Evolutionary conservation across 1,140 invertebrate genomes (phyloP), one percentile per base, ranked within the genome.

Genomic region (Drosophila cardini): DNA sequence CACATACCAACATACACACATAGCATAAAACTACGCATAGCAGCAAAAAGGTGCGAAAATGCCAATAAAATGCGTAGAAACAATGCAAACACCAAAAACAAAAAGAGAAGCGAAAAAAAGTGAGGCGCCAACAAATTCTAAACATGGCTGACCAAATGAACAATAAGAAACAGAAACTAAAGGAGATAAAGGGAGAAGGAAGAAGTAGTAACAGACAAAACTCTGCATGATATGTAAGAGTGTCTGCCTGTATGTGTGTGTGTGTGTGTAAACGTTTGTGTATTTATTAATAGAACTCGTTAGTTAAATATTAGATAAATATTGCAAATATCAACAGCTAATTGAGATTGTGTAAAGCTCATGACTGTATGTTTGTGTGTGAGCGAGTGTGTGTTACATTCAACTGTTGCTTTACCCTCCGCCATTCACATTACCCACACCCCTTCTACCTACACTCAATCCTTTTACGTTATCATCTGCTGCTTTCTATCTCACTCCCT

Each of bases 41-140:
- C 36, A 46, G 21, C 21, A 26, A 26, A 62, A 61, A 67, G 57
- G 69, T 72, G 73, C 48, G 62, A 74, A 73, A 58, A 72, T 71
- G 30, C 45, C 53, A 71, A 75, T 63, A 75, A 53, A 75, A 38
- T 55, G 52, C 30, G 48, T 52, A 34, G 30, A 52, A 68, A 30
- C 38, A 68, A 64, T 40, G 38, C 38, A 13, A 64, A 56, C 21
- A 62, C n/a, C 30, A 52, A 48, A 48, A 43, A 43, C n/a, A 13
- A 13, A 13, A 43, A 13, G n/a, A 7, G 40, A 43, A 43, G 2
- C n/a, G 2, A 13, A 55, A 15, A 42, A 16, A 11, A 3, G 11
- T 21, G 38, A 48, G 38, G 63, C 63, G 46, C 52, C 48, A 64
- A 53, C 36, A 42, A 64, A 52, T 30, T 10, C 61, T 40, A 48